These are phyloP conservation scores for Himalopsyche anomala DNA, from an alignment of 2,888 invertebrate species.

Conservation along the genomic window DNA sequence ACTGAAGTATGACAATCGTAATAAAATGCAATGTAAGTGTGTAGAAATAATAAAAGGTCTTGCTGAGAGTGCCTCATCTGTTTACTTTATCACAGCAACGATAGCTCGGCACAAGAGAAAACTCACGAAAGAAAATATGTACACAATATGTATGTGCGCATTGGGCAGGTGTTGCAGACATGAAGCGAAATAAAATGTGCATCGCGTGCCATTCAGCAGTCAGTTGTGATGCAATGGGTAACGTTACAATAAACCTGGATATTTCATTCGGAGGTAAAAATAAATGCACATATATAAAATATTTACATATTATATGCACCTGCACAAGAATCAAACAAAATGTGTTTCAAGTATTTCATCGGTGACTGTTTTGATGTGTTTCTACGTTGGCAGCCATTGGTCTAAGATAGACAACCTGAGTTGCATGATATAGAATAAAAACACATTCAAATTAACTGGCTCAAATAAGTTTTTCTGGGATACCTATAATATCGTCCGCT, in stretches of 20 bases:
- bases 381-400: too few relatives aligned
- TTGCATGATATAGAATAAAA: too few relatives aligned
- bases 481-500: too few relatives aligned
- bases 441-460: too few relatives aligned
- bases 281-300: too few relatives aligned
- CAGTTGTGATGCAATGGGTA: background rate
- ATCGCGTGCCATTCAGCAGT: slow-evolving; percentile 11
- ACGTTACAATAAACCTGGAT: background rate
- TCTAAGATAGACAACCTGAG: too few relatives aligned
- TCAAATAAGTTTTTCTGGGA: too few relatives aligned
- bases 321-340: too few relatives aligned
- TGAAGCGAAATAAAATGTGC: slow-evolving; percentile 14
- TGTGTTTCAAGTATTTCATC: too few relatives aligned
- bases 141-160: background rate
- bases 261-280: background rate
- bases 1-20: background rate
- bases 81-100: background rate
- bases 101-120: background rate
- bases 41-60: background rate
- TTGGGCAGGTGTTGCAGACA: background rate
- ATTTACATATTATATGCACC: too few relatives aligned
- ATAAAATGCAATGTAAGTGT: background rate
- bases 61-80: background rate
- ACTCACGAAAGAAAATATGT: background rate
- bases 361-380: too few relatives aligned